These are phyloP conservation scores for Linhomoeus sp. DNA, from an alignment of 2,888 invertebrate genomes.

Conservation along the genomic window DNA sequence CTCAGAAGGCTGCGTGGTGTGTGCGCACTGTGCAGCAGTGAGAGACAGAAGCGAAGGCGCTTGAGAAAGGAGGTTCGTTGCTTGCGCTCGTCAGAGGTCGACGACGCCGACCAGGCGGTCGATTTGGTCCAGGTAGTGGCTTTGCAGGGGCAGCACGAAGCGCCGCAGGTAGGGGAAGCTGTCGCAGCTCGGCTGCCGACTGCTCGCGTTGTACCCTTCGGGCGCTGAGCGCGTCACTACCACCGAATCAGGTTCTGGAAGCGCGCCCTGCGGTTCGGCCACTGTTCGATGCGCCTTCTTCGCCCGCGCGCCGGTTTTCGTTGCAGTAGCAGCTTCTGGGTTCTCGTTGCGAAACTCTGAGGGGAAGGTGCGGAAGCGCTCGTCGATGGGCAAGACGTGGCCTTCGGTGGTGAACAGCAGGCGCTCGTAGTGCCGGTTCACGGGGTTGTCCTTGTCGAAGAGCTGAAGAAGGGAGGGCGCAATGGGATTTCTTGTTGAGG, in stretches of 20 bases:
- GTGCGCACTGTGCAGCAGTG: no score
- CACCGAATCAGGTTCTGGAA: background rate
- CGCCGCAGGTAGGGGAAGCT: background rate
- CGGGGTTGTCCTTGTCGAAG: constrained; percentile 41
- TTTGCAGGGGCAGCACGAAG: constrained; percentile 8
- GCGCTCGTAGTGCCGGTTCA: constrained; percentile 36
- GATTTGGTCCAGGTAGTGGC: constrained; percentile 8
- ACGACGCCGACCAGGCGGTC: constrained; percentile 10
- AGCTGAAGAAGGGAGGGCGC: no score
- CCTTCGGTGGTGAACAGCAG: constrained; percentile 44
- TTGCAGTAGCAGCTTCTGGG: background rate
- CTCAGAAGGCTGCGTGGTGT: no score
- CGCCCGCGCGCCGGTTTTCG: background rate
- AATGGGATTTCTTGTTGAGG: no score
- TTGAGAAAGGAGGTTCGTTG: no score
- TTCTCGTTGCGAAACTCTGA: background rate
- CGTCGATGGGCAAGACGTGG: constrained; percentile 37
- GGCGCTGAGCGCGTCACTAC: background rate
- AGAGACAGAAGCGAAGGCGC: no score
- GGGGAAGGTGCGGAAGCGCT: constrained; percentile 9
- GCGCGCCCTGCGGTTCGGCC: background rate
- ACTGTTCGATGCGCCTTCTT: background rate
- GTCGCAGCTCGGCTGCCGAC: background rate
- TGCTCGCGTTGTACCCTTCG: background rate
- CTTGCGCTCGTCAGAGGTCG: no score